Conservation (phyloP, 2,888 invertebrate genomes). For the Nycteola revayana region DNA sequence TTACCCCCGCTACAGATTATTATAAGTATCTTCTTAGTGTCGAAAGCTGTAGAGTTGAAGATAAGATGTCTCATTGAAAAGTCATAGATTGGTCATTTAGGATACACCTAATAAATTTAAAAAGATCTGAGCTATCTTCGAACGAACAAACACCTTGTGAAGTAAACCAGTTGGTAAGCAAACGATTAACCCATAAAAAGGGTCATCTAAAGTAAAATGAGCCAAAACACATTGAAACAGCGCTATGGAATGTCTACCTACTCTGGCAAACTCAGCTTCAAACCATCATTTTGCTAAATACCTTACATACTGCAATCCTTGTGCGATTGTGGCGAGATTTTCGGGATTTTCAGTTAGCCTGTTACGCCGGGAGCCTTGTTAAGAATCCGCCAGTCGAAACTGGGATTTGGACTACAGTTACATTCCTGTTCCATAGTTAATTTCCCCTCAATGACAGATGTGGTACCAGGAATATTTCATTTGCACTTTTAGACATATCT, state of each 20-base stretch:
- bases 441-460: constrained; percentile 10
- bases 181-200: too few relatives aligned
- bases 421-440: constrained; percentile 38
- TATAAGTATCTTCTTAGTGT: too few relatives aligned
- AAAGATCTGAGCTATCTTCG: too few relatives aligned
- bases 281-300: constrained; percentile 62
- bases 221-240: constrained; percentile 28
- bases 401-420: constrained; percentile 51
- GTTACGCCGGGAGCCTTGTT: constrained; percentile 61
- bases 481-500: constrained; percentile 2
- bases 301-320: constrained; percentile 72
- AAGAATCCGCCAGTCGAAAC: constrained; percentile 68
- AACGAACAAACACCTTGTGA: too few relatives aligned
- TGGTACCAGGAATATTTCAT: constrained; percentile 2
- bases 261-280: constrained; percentile 17
- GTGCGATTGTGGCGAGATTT: constrained; percentile 72
- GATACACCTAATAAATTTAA: too few relatives aligned
- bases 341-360: constrained; percentile 70
- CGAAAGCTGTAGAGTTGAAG: too few relatives aligned
- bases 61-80: too few relatives aligned
- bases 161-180: too few relatives aligned
- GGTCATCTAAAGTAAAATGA: too few relatives aligned
- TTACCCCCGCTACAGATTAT: too few relatives aligned
- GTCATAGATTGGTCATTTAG: too few relatives aligned
- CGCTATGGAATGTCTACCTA: constrained; percentile 34